Evolutionary conservation across 2,113 vertebrate genomes (phyloP).

Genomic region (Nannospalax galili): DNA sequence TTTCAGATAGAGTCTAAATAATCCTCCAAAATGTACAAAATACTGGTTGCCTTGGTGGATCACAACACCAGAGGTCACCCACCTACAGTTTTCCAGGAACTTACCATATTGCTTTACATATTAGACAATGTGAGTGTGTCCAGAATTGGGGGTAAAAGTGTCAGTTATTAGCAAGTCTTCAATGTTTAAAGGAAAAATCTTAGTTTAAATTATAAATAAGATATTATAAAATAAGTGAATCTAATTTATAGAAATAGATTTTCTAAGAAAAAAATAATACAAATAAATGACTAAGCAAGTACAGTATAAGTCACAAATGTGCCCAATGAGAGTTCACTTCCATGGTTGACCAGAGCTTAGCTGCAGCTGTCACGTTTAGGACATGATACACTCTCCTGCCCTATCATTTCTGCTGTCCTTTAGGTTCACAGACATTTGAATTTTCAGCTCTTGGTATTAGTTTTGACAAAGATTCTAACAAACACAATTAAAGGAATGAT

Average conservation of each 20-base stretch:
- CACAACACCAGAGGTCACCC: too few species aligned
- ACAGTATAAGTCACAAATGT: background rate
- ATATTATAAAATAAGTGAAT: background rate
- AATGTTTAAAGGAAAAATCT: background rate
- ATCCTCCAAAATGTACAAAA: too few species aligned
- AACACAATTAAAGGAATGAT: constrained; percentile 65
- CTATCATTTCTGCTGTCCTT: background rate
- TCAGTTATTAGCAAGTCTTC: too few species aligned
- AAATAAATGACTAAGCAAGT: background rate
- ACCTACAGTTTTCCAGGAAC: too few species aligned
- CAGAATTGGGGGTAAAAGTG: too few species aligned
- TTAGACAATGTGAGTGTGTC: background rate
- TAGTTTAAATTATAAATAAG: background rate
- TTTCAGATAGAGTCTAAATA: too few species aligned
- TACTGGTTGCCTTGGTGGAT: too few species aligned
- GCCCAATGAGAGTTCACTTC: background rate
- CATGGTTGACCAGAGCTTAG: background rate
- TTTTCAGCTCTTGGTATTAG: constrained; percentile 45
- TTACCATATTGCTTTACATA: too few species aligned
- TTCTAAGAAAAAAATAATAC: background rate
- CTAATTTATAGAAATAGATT: background rate
- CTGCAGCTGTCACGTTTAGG: background rate
- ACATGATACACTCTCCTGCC: too few species aligned
- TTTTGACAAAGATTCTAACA: constrained; percentile 55
- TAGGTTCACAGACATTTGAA: constrained; percentile 37